Evolutionary conservation across 2,888 invertebrate species (phyloP).

Genomic region (Onthophagus sagittarius): DNA sequence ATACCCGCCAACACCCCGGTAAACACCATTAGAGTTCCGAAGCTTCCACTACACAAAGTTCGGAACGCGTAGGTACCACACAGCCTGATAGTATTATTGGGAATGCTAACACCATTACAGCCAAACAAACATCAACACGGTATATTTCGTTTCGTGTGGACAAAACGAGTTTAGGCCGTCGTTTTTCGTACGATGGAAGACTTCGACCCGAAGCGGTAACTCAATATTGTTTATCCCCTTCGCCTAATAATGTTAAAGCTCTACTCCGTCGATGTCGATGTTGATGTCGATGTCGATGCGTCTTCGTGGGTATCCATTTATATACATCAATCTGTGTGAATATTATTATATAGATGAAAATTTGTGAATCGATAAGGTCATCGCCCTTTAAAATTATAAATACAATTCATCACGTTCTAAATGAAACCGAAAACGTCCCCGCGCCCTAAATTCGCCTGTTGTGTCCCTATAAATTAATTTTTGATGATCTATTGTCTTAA

Average conservation of each 20-base stretch:
- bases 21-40: neutral
- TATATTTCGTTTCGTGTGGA: constrained; percentile 9
- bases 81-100: neutral
- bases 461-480: neutral
- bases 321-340: too few relatives aligned
- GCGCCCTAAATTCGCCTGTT: neutral
- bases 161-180: neutral
- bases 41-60: neutral
- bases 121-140: constrained; percentile 10
- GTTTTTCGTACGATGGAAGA: neutral
- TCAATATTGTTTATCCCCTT: constrained; percentile 16
- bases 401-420: neutral
- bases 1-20: neutral
- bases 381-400: neutral
- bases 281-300: neutral
- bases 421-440: neutral
- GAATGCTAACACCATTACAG: constrained; percentile 10
- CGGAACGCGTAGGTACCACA: neutral
- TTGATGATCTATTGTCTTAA: neutral
- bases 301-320: neutral
- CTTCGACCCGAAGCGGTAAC: constrained; percentile 8
- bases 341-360: too few relatives aligned
- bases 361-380: too few relatives aligned
- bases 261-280: neutral
- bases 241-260: constrained; percentile 13